Percentiles rank a stretch among this genome's conserved stretches.
phyloP scores from a whole-genome alignment of 1,140 invertebrate genomes.

The Orius insidiosus region DNA sequence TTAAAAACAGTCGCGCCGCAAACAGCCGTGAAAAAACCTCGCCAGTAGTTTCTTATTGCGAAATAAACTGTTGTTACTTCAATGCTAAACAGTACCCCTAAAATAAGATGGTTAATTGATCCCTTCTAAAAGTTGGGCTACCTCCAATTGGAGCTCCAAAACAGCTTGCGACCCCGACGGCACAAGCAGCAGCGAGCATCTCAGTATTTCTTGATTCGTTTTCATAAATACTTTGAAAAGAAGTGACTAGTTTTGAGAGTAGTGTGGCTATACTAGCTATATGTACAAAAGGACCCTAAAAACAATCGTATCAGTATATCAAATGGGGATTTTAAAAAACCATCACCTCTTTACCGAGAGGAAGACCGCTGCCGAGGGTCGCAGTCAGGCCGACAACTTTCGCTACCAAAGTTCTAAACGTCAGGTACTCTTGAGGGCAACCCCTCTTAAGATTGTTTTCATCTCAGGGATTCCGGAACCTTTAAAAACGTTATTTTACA shows the following conservation, averaged over 20 bases:
- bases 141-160: constrained; percentile 91
- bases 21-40: constrained; percentile 95
- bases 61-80: constrained; percentile 99
- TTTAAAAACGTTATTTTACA: constrained; percentile 23
- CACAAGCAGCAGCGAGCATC: constrained; percentile 90
- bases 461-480: constrained; percentile 98
- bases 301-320: neutral
- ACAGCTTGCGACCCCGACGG: constrained; percentile 87
- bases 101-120: neutral
- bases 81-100: constrained; percentile 93
- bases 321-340: neutral
- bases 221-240: constrained; percentile 85
- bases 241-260: constrained; percentile 79
- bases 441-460: constrained; percentile 95
- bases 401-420: constrained; percentile 82
- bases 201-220: constrained; percentile 88
- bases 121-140: constrained; percentile 26
- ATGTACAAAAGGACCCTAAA: constrained; percentile 84
- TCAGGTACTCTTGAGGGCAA: constrained; percentile 91
- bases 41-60: constrained; percentile 96
- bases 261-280: constrained; percentile 90
- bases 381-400: constrained; percentile 92
- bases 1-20: constrained; percentile 92
- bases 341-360: constrained; percentile 87
- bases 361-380: constrained; percentile 87